Base-by-base conservation (phyloP, 2,113 vertebrate species). In the Lichenostomus cassidix region DNA sequence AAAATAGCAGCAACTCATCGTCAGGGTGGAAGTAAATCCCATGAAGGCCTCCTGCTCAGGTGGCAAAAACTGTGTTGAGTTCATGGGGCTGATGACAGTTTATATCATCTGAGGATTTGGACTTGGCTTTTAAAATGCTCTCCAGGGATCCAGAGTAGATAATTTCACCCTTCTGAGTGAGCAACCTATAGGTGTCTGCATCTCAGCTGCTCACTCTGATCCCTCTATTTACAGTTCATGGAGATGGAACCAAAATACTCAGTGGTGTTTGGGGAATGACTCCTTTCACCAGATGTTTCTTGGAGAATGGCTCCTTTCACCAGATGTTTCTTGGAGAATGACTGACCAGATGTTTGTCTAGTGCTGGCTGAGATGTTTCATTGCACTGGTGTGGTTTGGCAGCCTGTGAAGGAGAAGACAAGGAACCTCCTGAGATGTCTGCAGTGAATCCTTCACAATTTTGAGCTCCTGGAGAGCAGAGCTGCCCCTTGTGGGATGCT, bases 221-320 rank as follows among this genome's bases (percentile, higher is more conserved):
- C 1, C 2, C 5, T 3, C 20, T 68, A 1, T 29, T 37, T 27
- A 8, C 3, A 47, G 24, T 25, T 53, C 29, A 11, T 41, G 37
- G 53, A 35, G 10, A 31, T 27, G 17, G 16, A 76, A 28, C 35
- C 29, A 35, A 84, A 92, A 50, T 17, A 39, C 7, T 39, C 31
- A 16, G 4, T 33, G 53, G 19, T 28, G n/a, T 37, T 58, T 60
- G 44, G 16, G 27, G 59, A 69, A 50, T 4, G 46, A 23, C 28
- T 49, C 10, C 1, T 80, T 58, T 74, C 19, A 53, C 24, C 35
- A 94, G 74, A 29, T 4, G 10, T 17, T 28, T 53, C 27, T 29
- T 29, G 27, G 50, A 53, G 50, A 53, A 53, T 10, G 27, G 24
- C 25, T 52, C 12, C 22, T 49, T 49, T 49, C 19, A 20, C 46